These are phyloP conservation scores for Sebastes iracundus DNA, from an alignment of 2,797 vertebrate species.

Conservation along the genomic window DNA sequence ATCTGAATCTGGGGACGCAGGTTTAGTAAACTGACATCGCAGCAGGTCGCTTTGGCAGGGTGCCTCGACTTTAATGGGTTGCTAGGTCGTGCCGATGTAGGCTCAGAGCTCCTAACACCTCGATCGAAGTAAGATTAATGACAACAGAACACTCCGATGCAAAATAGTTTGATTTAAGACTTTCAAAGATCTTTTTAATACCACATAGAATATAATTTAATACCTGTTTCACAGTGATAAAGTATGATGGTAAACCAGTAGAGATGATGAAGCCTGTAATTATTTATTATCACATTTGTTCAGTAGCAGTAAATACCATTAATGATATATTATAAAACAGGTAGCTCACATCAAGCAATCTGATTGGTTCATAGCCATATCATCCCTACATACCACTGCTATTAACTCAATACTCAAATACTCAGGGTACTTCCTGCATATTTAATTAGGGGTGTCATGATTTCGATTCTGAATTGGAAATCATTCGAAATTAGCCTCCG, in stretches of 20 bases:
- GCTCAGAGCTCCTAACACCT: neutral
- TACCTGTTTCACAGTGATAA: neutral
- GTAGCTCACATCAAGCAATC: too few relatives aligned
- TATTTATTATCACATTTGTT: neutral
- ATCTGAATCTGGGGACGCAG: conserved; percentile 26
- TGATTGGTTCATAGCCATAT: too few relatives aligned
- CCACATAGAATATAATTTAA: neutral
- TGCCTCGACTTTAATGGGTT: conserved; percentile 27
- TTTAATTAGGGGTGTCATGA: too few relatives aligned
- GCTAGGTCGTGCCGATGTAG: neutral
- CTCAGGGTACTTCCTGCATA: too few relatives aligned
- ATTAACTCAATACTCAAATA: too few relatives aligned
- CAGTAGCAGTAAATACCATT: neutral
- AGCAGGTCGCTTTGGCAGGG: conserved; percentile 35
- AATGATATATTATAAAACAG: too few relatives aligned
- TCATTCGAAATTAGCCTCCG: too few relatives aligned
- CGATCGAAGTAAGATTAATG: neutral
- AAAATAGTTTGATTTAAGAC: neutral
- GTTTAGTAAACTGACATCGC: conserved; percentile 34
- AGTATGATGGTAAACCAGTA: neutral
- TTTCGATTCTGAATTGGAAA: too few relatives aligned
- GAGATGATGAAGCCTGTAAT: neutral
- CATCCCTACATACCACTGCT: too few relatives aligned
- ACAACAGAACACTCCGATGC: neutral
- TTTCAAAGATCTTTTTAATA: neutral